phyloP scores from a whole-genome alignment of 1,140 invertebrate genomes.

The Alviniconcha marisindica region DNA sequence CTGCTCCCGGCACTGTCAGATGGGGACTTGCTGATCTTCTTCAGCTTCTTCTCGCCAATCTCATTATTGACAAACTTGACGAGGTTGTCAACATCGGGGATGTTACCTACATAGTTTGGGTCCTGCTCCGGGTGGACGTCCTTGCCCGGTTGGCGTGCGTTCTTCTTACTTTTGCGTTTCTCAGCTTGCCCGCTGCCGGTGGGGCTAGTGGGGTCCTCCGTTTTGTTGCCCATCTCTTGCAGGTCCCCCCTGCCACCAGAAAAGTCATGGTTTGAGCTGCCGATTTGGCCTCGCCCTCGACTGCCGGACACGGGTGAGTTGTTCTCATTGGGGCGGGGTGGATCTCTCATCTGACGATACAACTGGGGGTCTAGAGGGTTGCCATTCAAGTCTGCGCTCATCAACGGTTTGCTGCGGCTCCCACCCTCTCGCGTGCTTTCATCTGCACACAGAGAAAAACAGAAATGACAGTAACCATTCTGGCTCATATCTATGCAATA shows the following conservation, averaged over 20 bases:
- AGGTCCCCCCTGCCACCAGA: neutral
- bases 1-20: conserved; percentile 29
- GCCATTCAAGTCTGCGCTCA: conserved; percentile 50
- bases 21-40: conserved; percentile 34
- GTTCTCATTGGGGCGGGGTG: conserved; percentile 37
- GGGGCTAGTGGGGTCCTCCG: conserved; percentile 13
- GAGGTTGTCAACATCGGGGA: conserved; percentile 55
- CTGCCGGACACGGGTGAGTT: neutral
- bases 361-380: conserved; percentile 37
- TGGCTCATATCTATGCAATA: neutral
- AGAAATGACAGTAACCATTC: neutral
- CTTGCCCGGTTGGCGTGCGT: conserved; percentile 48
- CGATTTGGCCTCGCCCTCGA: too few relatives aligned
- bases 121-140: conserved; percentile 54
- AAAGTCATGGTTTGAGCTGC: neutral
- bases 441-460: neutral
- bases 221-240: conserved; percentile 32
- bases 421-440: neutral
- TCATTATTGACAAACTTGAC: conserved; percentile 62
- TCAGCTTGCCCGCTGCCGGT: conserved; percentile 6
- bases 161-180: conserved; percentile 42
- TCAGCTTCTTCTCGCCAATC: conserved; percentile 51
- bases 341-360: conserved; percentile 63
- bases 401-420: conserved; percentile 18
- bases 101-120: conserved; percentile 61